Conservation (phyloP, 2,888 invertebrate genomes). For the Chrysodeixis includens region DNA sequence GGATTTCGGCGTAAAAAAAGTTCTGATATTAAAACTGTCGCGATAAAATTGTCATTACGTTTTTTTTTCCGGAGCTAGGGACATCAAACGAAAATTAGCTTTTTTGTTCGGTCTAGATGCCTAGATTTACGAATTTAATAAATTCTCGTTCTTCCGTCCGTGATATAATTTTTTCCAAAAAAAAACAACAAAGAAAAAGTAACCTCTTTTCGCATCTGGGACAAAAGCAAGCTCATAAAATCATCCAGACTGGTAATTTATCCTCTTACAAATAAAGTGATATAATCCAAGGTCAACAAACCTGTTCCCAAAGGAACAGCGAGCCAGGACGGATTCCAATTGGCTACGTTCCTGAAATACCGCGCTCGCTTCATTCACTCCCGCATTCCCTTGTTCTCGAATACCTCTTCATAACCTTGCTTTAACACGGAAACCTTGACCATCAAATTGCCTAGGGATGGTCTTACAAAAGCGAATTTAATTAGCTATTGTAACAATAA, state of each 20-base stretch:
- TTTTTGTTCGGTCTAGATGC: neutral
- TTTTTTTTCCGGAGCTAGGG: neutral
- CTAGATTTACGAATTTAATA: neutral
- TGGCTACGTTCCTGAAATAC: constrained; percentile 4
- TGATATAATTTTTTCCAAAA: too few species aligned
- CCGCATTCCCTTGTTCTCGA: neutral
- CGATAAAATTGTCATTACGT: neutral
- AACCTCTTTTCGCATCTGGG: too few species aligned
- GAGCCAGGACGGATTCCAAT: neutral
- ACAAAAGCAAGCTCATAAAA: neutral
- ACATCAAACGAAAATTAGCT: neutral
- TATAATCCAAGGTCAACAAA: neutral
- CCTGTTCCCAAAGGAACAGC: constrained; percentile 2
- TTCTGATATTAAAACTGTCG: neutral
- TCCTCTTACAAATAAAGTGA: constrained; percentile 2
- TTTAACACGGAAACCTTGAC: neutral
- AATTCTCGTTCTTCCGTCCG: too few species aligned
- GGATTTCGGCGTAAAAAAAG: neutral
- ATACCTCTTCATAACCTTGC: neutral
- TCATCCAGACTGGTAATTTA: neutral
- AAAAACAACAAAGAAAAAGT: too few species aligned
- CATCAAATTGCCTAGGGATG: neutral
- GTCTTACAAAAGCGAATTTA: too few species aligned
- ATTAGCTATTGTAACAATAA: neutral
- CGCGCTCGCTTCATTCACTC: constrained; percentile 2